phyloP scores from a whole-genome alignment of 1,140 invertebrate species.

The Thrips palmi region DNA sequence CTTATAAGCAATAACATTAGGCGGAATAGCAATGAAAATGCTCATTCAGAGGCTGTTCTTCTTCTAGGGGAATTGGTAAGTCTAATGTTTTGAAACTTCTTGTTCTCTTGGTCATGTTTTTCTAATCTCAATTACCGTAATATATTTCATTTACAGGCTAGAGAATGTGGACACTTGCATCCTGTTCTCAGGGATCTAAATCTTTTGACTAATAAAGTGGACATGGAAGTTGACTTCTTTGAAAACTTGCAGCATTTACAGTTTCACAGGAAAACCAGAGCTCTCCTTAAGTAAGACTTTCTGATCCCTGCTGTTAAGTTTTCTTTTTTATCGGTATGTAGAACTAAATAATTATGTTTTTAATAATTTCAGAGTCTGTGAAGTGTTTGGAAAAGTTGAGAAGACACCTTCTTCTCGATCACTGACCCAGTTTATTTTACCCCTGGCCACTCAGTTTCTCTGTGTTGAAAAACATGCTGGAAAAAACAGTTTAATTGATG shows the following conservation, averaged over 20 bases:
- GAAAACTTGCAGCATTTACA: conserved; percentile 81
- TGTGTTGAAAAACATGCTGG: conserved; percentile 53
- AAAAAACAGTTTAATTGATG: conserved; percentile 67
- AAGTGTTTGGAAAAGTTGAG: conserved; percentile 31
- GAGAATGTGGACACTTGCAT: conserved; percentile 48
- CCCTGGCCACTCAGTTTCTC: conserved; percentile 61
- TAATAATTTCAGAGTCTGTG: conserved; percentile 28
- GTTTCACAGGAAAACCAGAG: conserved; percentile 59
- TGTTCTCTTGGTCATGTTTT: conserved; percentile 1
- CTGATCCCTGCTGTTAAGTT: too few species aligned
- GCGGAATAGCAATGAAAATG: too few species aligned
- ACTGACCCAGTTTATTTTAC: conserved; percentile 67
- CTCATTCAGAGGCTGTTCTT: too few species aligned
- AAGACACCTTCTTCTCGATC: conserved; percentile 43
- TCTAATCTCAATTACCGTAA: not conserved
- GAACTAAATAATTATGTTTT: not conserved
- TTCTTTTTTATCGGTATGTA: not conserved
- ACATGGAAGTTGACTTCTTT: conserved; percentile 84
- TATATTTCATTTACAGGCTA: conserved; percentile 20
- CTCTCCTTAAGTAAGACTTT: conserved; percentile 37
- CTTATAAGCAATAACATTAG: too few species aligned
- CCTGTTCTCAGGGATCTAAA: conserved; percentile 55
- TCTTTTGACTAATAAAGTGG: conserved; percentile 44
- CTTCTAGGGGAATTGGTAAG: too few species aligned
- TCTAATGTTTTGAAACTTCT: not conserved